Evolutionary conservation across 2,888 invertebrate genomes (phyloP), one percentile per base, ranked within the genome.

Genomic region (Creontiades dilutus): DNA sequence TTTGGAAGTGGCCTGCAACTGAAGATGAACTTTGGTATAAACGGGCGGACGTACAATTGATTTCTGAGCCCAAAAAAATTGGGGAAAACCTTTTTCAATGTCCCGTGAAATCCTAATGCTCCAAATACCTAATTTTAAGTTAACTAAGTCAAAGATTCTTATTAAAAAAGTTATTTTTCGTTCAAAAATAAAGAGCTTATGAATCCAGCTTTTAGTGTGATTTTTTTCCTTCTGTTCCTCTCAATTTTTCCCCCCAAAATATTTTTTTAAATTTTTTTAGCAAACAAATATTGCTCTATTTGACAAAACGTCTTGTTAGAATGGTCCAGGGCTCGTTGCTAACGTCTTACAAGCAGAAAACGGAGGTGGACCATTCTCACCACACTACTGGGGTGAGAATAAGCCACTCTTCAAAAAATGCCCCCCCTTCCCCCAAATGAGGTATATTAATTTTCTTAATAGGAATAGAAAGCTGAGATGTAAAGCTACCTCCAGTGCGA

Each of bases 401-500:
- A 52, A 52, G n/a, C n/a, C n/a, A n/a, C n/a, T n/a, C n/a, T n/a
- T n/a, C 7, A 52, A 52, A 52, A 52, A 52, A 14, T 52, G n/a
- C n/a, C n/a, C n/a, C n/a, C 11, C 11, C 11, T 52, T 3, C 52
- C 11, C 52, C 52, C 52, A 52, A 52, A 52, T 52, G 52, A 52
- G 11, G 11, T n/a, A n/a, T n/a, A n/a, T n/a, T n/a, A 52, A 7
- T 61, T 61, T 61, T 61, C n/a, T 61, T 19, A 19, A 61, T 19
- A 19, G 61, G 19, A 61, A 61, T 61, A 9, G 19, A 61, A 61
- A 61, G 61, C 19, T 61, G 61, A 61, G 61, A 61, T 61, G 61
- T 61, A 19, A 19, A 61, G 61, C 61, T 61, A 19, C n/a, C n/a
- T n/a, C n/a, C n/a, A n/a, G n/a, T 61, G 61, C 19, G 61, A 61